A percentile compares a stretch with the other conserved stretches of the same genome.
phyloP scores from a whole-genome alignment of 1,140 invertebrate genomes.

The Drosophila seguyi region DNA sequence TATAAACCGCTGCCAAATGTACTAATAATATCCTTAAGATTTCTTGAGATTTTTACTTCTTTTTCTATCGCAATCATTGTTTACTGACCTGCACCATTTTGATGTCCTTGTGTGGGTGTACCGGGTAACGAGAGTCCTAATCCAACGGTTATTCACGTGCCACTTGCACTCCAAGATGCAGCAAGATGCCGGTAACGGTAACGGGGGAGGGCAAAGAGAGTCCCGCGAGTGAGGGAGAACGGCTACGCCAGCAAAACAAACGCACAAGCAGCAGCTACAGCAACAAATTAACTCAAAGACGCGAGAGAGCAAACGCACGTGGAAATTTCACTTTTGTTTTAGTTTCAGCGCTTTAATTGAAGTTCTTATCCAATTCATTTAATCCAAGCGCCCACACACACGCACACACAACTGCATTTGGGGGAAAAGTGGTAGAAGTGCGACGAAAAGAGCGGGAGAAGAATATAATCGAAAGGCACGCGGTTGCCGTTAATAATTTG shows the following conservation, averaged over 20 bases:
- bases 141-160: constrained; percentile 13
- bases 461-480: constrained; percentile 13
- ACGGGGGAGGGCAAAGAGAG: neutral
- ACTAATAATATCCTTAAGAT: neutral
- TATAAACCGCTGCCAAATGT: too few relatives aligned
- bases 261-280: constrained; percentile 53
- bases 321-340: constrained; percentile 68
- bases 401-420: constrained; percentile 17
- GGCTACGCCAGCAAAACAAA: constrained; percentile 45
- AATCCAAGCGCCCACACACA: constrained; percentile 15
- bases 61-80: neutral
- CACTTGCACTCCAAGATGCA: neutral
- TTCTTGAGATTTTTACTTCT: neutral
- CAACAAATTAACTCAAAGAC: constrained; percentile 39
- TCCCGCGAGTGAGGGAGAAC: neutral
- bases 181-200: constrained; percentile 1
- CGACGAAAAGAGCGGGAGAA: constrained; percentile 32
- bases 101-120: constrained; percentile 9
- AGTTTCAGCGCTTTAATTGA: constrained; percentile 29
- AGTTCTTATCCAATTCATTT: constrained; percentile 40
- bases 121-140: constrained; percentile 11
- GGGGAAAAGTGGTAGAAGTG: constrained; percentile 4
- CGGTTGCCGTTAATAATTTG: constrained; percentile 24
- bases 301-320: constrained; percentile 54
- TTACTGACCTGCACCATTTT: constrained; percentile 70